Base-by-base conservation (phyloP, 2,888 invertebrate genomes). In the Leptinotarsa peninsularis region DNA sequence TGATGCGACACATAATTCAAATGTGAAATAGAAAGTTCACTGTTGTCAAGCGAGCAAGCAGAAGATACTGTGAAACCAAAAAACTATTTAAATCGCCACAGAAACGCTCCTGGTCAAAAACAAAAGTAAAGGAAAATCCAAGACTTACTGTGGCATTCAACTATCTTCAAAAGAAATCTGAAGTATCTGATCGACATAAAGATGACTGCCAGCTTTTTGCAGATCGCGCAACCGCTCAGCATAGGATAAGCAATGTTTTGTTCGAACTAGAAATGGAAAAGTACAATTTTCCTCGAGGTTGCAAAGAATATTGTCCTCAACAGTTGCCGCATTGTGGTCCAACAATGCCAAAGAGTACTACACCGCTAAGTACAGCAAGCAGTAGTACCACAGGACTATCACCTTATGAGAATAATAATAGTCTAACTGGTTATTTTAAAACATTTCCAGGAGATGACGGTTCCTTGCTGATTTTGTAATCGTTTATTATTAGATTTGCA, bases 211-310 rank as follows among this genome's bases (percentile, higher is more conserved):
- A 67, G 49, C 18, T 67, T 67, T 67, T 67, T n/a, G 50, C 15
- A 67, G 67, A 67, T 49, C 50, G 67, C 67, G 67, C 67, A 67
- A n/a, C 49, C 49, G 67, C 49, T 49, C 67, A 67, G 67, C 67
- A 67, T 66, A 43, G 49, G 17, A 66, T 43, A 43, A 66, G 49
- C 49, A 66, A 66, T 66, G 66, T 50, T 49, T 27, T 69, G 21
- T 69, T n/a, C 23, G 54, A 56, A 69, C 33, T 69, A 56, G 56
- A 69, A 18, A 69, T 52, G 69, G 13, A 17, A 17, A 54, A 69
- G 23, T 69, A 69, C 69, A 33, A 21, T 69, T 69, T 56, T 3
- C 67, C 67, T 67, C 66, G 66, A 66, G 43, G 49, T 49, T 15
- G 15, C 18, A 49, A 67, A 17, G 49, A 67, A 67, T 49, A 67